Conservation (phyloP, 2,888 invertebrate species). For the Torymus auratus region DNA sequence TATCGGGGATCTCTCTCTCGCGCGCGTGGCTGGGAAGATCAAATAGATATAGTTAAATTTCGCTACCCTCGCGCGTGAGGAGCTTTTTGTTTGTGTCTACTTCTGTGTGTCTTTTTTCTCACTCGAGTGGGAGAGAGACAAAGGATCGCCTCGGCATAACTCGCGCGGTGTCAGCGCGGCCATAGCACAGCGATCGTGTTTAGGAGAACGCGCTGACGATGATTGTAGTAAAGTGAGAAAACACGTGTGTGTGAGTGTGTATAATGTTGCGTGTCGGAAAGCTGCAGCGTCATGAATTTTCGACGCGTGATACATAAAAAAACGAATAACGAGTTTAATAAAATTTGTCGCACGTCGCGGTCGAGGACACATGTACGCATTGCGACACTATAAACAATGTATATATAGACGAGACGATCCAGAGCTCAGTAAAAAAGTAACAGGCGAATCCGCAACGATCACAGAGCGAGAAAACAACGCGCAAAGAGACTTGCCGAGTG, state of each 20-base stretch:
- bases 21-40: conserved; percentile 20
- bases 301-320: background rate
- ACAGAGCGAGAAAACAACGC: too few relatives aligned
- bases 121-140: too few relatives aligned
- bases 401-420: background rate
- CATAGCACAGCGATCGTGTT: too few relatives aligned
- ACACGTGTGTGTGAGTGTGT: too few relatives aligned
- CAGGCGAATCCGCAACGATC: too few relatives aligned
- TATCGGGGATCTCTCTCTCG: conserved; percentile 35
- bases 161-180: too few relatives aligned
- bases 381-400: conserved; percentile 15
- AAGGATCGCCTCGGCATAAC: too few relatives aligned
- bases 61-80: background rate
- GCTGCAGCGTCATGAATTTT: conserved; percentile 34
- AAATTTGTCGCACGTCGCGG: conserved; percentile 10
- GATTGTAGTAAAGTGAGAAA: too few relatives aligned
- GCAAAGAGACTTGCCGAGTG: background rate
- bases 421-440: too few relatives aligned
- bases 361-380: background rate
- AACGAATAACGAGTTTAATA: background rate
- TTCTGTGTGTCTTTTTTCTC: too few relatives aligned
- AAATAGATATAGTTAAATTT: conserved; percentile 35
- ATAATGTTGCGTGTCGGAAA: too few relatives aligned
- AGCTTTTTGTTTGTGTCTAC: background rate
- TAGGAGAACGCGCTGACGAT: too few relatives aligned